phyloP scores from a whole-genome alignment of 30 jellyfish, hydroid and myxozoan genomes.

The Phacellophora camtschatica region DNA sequence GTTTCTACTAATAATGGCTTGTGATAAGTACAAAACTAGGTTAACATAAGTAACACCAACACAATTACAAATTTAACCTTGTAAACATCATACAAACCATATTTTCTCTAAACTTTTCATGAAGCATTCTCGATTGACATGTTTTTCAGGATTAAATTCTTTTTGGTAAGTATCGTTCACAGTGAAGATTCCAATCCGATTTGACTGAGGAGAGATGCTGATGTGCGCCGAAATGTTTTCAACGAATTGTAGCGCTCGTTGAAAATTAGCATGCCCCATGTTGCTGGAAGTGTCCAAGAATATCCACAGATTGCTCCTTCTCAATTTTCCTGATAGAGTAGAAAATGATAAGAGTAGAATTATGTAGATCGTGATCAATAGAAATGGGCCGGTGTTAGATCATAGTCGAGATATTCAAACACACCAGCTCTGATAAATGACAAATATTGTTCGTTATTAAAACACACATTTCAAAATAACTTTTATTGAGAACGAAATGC shows the following conservation, averaged over 20 bases:
- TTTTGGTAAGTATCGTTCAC: not conserved
- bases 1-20: not conserved
- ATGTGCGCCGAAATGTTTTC: conserved; percentile 24
- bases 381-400: too few species aligned
- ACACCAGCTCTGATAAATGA: too few species aligned
- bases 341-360: too few species aligned
- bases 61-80: not conserved
- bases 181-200: conserved; percentile 52
- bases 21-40: not conserved
- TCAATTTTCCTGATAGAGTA: conserved; percentile 9
- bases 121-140: conserved; percentile 64
- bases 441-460: too few species aligned
- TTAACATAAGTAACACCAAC: not conserved
- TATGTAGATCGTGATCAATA: too few species aligned
- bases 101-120: not conserved
- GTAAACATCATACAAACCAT: not conserved
- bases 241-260: conserved; percentile 1
- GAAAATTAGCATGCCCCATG: conserved; percentile 18
- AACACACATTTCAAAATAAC: too few species aligned
- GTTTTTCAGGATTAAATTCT: not conserved
- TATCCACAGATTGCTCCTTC: conserved; percentile 30
- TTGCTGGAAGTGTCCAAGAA: conserved; percentile 48
- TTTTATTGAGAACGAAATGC: too few species aligned
- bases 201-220: conserved; percentile 78
- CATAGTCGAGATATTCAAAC: too few species aligned